Conservation (phyloP, 2,888 invertebrate genomes). For the Sinopyrophorus schimmeli region DNA sequence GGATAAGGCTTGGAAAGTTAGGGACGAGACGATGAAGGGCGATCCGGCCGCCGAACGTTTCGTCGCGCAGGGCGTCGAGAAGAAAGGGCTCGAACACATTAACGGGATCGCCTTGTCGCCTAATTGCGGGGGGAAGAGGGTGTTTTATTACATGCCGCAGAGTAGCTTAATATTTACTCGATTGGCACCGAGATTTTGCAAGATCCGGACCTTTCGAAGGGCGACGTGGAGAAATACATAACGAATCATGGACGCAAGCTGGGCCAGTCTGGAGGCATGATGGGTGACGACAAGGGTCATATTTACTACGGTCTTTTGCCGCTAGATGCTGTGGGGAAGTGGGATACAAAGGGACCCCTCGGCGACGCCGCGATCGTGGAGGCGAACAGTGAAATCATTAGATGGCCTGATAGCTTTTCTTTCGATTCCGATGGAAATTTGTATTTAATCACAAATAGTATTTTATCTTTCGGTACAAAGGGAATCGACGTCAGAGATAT, state of each 20-base stretch:
- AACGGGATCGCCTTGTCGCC: constrained; percentile 65
- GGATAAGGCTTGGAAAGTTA: constrained; percentile 67
- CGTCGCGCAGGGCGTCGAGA: constrained; percentile 60
- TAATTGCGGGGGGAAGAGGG: constrained; percentile 38
- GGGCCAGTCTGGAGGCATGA: constrained; percentile 72
- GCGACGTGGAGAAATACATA: constrained; percentile 52
- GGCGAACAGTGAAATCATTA: constrained; percentile 65
- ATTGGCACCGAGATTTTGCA: constrained; percentile 62
- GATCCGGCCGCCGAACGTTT: constrained; percentile 61
- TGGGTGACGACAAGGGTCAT: constrained; percentile 66
- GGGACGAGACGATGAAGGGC: constrained; percentile 65
- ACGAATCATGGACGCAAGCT: constrained; percentile 63
- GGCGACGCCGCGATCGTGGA: constrained; percentile 63
- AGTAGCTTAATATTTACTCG: constrained; percentile 66
- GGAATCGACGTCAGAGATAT: constrained; percentile 50
- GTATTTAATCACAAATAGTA: constrained; percentile 62
- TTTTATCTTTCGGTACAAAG: constrained; percentile 42
- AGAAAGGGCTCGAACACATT: constrained; percentile 56
- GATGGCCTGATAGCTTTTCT: constrained; percentile 70
- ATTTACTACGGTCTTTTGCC: constrained; percentile 69
- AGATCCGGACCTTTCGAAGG: constrained; percentile 52
- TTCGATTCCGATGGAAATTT: constrained; percentile 66
- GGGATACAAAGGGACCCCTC: constrained; percentile 64
- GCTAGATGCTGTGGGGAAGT: constrained; percentile 69
- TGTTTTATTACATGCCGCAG: constrained; percentile 67